Evolutionary conservation across 2,888 invertebrate genomes (phyloP).

Genomic region (Cistogaster globosa): DNA sequence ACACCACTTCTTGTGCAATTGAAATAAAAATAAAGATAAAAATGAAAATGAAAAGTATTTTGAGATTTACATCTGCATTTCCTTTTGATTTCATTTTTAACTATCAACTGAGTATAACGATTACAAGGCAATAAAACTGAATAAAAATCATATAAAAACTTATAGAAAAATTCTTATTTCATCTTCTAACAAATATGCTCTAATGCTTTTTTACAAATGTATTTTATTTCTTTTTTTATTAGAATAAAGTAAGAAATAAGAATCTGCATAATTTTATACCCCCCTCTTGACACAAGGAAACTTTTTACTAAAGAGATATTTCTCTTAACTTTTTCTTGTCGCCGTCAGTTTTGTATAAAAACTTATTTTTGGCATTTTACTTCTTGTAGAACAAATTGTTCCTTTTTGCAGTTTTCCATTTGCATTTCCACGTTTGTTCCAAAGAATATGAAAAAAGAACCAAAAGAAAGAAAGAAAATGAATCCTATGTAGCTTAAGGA

Average conservation of each 20-base stretch:
- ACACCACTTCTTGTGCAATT: slow-evolving; percentile 31
- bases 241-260: slow-evolving; percentile 38
- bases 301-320: slow-evolving; percentile 44
- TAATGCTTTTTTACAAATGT: slow-evolving; percentile 52
- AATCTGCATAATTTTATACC: slow-evolving; percentile 64
- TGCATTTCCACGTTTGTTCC: slow-evolving; percentile 39
- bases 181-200: slow-evolving; percentile 56
- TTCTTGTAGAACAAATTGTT: slow-evolving; percentile 54
- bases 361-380: neutral
- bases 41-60: slow-evolving; percentile 36
- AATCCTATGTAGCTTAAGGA: slow-evolving; percentile 64
- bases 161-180: slow-evolving; percentile 50
- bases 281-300: neutral
- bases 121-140: slow-evolving; percentile 71
- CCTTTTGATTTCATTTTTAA: slow-evolving; percentile 17
- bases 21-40: slow-evolving; percentile 32
- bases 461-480: slow-evolving; percentile 18
- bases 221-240: slow-evolving; percentile 16
- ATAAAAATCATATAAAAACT: slow-evolving; percentile 69
- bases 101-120: slow-evolving; percentile 58
- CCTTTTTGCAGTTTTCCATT: slow-evolving; percentile 57
- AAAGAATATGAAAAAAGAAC: slow-evolving; percentile 6
- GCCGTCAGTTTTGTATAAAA: neutral
- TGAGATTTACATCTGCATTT: slow-evolving; percentile 25
- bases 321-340: slow-evolving; percentile 49